These are phyloP conservation scores for Syrmaticus mikado DNA, from an alignment of 2,113 vertebrate genomes.

Conservation along the genomic window DNA sequence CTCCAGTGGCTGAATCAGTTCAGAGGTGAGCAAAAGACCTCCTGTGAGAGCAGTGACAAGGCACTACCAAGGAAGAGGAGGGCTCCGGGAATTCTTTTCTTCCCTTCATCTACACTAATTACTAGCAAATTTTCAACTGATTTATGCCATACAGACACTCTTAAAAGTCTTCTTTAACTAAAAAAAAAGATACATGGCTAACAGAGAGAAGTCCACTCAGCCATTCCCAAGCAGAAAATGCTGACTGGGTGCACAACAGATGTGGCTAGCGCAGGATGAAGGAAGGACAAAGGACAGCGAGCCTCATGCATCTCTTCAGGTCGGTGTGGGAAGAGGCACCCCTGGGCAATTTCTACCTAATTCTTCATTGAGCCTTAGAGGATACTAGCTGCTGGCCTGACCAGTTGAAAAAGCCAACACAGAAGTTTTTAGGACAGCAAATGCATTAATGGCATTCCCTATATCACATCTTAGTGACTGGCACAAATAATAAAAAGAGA, in stretches of 20 bases:
- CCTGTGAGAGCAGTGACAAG: not conserved
- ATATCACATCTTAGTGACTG: not conserved
- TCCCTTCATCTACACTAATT: not conserved
- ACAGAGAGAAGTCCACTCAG: not conserved
- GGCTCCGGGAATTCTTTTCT: not conserved
- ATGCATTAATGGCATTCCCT: not conserved
- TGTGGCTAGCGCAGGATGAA: not conserved
- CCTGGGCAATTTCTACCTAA: slow-evolving; percentile 22
- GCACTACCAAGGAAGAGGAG: rapidly evolving
- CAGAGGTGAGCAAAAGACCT: not conserved
- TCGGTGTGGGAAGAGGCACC: not conserved
- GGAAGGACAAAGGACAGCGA: not conserved
- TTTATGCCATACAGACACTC: not conserved
- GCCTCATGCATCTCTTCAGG: slow-evolving; percentile 5
- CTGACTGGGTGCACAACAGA: not conserved
- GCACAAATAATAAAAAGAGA: not conserved
- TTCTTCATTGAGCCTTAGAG: slow-evolving; percentile 12
- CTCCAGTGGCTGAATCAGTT: not conserved
- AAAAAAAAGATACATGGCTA: not conserved
- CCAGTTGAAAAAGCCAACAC: not conserved
- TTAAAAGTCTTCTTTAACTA: not conserved
- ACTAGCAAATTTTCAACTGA: not conserved
- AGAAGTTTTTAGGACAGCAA: not conserved
- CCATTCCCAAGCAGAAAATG: slow-evolving; percentile 11
- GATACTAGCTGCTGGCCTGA: not conserved